A percentile compares a stretch with the other conserved stretches of the same genome.
Conservation (phyloP, 2,888 invertebrate species). For the Chalcosyrphus nemorum region DNA sequence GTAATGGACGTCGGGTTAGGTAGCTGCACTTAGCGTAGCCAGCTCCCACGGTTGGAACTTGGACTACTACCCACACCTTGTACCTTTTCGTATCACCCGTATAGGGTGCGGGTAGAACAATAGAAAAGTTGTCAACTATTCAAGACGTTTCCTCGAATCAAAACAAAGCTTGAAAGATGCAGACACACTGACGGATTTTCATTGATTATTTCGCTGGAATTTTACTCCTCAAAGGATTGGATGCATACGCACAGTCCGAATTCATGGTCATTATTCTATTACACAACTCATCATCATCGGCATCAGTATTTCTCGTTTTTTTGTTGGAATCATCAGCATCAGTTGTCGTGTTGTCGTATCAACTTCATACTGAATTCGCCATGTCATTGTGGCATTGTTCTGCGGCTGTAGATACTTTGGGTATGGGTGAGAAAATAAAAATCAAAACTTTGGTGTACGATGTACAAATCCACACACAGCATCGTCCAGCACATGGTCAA, state of each 20-base stretch:
- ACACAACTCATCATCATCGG: constrained; percentile 61
- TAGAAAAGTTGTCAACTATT: constrained; percentile 37
- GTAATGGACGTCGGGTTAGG: constrained; percentile 35
- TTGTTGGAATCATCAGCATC: constrained; percentile 22
- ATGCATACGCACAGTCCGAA: constrained; percentile 9
- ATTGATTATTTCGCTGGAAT: constrained; percentile 67
- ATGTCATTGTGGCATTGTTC: constrained; percentile 61
- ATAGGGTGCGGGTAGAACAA: constrained; percentile 1
- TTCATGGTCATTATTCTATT: constrained; percentile 68
- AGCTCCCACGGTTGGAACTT: constrained; percentile 32
- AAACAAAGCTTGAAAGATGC: constrained; percentile 30
- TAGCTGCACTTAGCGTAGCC: background rate
- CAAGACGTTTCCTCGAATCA: constrained; percentile 44
- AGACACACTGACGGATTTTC: constrained; percentile 9
- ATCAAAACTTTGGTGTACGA: constrained; percentile 9
- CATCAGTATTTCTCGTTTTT: constrained; percentile 1
- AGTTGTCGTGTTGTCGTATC: constrained; percentile 58
- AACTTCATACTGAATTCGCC: constrained; percentile 48
- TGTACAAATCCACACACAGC: background rate
- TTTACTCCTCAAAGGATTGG: background rate
- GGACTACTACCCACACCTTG: constrained; percentile 3
- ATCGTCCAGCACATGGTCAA: constrained; percentile 26
- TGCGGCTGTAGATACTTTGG: background rate
- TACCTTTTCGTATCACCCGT: background rate
- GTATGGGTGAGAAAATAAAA: constrained; percentile 32